Evolutionary conservation across 2,113 vertebrate species (phyloP).

Genomic region (Eupsittula cactorum): DNA sequence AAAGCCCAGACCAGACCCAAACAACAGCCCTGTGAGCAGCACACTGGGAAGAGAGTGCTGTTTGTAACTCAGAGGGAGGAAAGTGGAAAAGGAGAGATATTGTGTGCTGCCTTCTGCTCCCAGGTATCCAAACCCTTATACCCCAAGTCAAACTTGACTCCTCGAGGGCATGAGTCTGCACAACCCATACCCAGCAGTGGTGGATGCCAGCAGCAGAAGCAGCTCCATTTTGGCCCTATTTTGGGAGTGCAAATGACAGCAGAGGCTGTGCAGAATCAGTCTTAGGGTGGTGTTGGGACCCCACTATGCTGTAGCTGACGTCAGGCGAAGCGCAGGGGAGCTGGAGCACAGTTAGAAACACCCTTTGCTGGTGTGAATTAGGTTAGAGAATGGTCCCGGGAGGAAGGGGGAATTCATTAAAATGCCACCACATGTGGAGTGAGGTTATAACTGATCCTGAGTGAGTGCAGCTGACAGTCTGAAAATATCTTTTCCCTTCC

Average conservation of each 20-base stretch:
- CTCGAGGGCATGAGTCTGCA: neutral
- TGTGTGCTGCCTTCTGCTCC: rapidly evolving
- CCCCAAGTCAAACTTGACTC: neutral
- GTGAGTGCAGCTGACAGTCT: neutral
- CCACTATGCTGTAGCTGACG: neutral
- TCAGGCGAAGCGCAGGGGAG: neutral
- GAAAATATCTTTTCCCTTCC: neutral
- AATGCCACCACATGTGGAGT: neutral
- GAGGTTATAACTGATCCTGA: neutral
- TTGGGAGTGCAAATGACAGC: rapidly evolving
- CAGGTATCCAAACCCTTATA: neutral
- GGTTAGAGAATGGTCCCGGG: neutral
- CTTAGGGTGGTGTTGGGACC: neutral
- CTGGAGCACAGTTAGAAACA: neutral
- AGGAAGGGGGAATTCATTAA: neutral
- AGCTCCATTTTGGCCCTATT: neutral
- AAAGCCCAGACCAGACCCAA: neutral
- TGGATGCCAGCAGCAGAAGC: neutral
- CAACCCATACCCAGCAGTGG: neutral
- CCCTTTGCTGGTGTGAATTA: neutral
- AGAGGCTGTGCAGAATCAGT: neutral
- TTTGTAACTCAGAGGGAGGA: rapidly evolving
- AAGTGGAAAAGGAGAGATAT: neutral
- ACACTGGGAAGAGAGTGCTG: neutral
- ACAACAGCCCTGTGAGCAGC: neutral